Evolutionary conservation across 2,113 vertebrate species (phyloP).

Genomic region (Atractosteus spatula): DNA sequence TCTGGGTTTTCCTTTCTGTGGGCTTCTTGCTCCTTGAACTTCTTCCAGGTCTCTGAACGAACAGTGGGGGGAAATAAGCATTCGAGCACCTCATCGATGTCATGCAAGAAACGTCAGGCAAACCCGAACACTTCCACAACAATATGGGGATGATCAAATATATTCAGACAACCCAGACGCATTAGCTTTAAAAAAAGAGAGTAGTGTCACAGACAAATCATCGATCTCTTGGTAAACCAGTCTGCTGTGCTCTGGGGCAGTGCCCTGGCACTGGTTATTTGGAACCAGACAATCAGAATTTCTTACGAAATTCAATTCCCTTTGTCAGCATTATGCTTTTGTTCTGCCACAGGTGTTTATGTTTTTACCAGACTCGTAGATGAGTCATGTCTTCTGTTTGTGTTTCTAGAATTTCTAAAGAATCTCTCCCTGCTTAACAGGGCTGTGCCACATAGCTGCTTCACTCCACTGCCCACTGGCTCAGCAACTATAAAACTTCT

Average conservation of each 20-base stretch:
- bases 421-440: too few relatives aligned
- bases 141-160: too few relatives aligned
- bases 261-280: too few relatives aligned
- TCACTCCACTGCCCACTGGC: too few relatives aligned
- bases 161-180: too few relatives aligned
- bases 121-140: too few relatives aligned
- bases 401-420: neutral
- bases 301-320: conserved; percentile 24
- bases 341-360: neutral
- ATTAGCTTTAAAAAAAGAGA: too few relatives aligned
- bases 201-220: too few relatives aligned
- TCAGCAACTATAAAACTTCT: too few relatives aligned
- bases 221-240: too few relatives aligned
- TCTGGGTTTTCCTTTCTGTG: conserved; percentile 51
- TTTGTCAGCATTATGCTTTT: conserved; percentile 11
- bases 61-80: neutral
- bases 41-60: conserved; percentile 61
- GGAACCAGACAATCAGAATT: conserved; percentile 16
- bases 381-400: neutral
- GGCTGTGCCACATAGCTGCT: neutral
- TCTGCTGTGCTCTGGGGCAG: too few relatives aligned
- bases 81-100: neutral
- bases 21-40: conserved; percentile 59
- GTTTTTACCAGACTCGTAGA: neutral
- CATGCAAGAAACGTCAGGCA: too few relatives aligned